Evolutionary conservation across 2,797 vertebrate genomes (phyloP).

Genomic region (Fistularia tabacaria): DNA sequence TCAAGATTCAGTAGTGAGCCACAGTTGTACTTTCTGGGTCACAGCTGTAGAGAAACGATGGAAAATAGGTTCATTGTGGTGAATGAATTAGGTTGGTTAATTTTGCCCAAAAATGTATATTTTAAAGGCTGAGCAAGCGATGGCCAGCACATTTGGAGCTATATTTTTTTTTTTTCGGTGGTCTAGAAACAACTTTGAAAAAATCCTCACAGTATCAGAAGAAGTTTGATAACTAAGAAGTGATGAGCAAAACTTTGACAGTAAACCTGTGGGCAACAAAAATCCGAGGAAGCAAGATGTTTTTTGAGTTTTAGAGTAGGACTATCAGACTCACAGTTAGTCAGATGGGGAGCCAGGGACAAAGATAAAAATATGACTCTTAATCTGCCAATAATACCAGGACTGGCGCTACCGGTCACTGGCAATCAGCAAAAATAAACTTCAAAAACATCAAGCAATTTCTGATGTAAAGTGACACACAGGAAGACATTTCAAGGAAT

Average conservation of each 20-base stretch:
- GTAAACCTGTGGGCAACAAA: constrained; percentile 4
- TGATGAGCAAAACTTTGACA: neutral
- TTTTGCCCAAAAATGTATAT: constrained; percentile 14
- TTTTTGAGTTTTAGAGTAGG: constrained; percentile 10
- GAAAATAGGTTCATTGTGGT: constrained; percentile 38
- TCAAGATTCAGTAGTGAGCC: constrained; percentile 33
- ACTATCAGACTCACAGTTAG: constrained; percentile 31
- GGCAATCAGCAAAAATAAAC: constrained; percentile 44
- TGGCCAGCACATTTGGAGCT: constrained; percentile 6
- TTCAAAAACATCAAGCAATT: constrained; percentile 31
- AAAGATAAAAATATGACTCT: constrained; percentile 60
- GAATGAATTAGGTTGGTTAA: constrained; percentile 12
- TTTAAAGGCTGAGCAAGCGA: constrained; percentile 4
- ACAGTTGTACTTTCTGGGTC: constrained; percentile 52
- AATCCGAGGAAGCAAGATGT: constrained; percentile 14
- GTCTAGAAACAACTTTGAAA: constrained; percentile 3
- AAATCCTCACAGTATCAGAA: neutral
- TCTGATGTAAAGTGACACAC: constrained; percentile 13
- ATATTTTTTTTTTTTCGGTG: constrained; percentile 3
- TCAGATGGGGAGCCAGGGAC: constrained; percentile 40
- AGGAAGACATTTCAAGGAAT: neutral
- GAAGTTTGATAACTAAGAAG: too few species aligned
- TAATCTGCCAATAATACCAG: constrained; percentile 58
- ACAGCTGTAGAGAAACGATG: constrained; percentile 40
- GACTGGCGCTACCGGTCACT: constrained; percentile 56